Evolutionary conservation across 2,797 vertebrate species (phyloP), one percentile per base, ranked within the genome.

Genomic region (Epinephelus coioides): DNA sequence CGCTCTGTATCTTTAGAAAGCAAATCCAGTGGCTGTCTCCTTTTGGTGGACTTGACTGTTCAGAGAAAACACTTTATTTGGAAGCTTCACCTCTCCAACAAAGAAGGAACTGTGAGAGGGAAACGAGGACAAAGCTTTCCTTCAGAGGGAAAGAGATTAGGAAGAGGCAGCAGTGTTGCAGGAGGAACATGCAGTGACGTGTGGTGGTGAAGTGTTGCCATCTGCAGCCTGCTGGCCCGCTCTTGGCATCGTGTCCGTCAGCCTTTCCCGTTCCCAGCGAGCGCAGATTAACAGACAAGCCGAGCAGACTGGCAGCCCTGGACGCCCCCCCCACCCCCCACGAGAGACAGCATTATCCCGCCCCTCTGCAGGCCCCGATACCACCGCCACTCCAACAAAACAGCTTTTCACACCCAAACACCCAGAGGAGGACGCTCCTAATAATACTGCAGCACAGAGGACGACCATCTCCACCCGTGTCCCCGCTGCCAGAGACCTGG

Each of bases 231-330:
- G 86, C 82, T 34, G 82, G 81, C 87, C 80, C 60, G 64, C 68
- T 90, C 73, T 87, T 94, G 94, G 94, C 94, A 91, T 68, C 43
- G 17, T 18, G 68, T 91, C 82, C 81, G 38, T 76, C 84, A 79
- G 83, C 69, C 71, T 84, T 71, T 75, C 44, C 69, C 69, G 77
- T 89, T 91, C 84, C 83, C 92, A 90, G 91, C 0, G 77, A 82
- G 77, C 3, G 3, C 77, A 87, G 89, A 94, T 93, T 93, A 94
- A 88, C 91, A 88, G 90, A 92, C 88, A 87, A 89, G 84, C 80
- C 43, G 82, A 85, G 88, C 85, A 80, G 86, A 46, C 88, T 91
- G 92, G 85, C 88, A 88, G 65, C 60, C 78, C 23, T 15, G 23
- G 38, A 76, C 44, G 2, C 1, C 77, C 67, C 25, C 60, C 14